These are phyloP conservation scores for Caenorhabditis angaria DNA, from an alignment of 2,888 invertebrate genomes.

Conservation along the genomic window DNA sequence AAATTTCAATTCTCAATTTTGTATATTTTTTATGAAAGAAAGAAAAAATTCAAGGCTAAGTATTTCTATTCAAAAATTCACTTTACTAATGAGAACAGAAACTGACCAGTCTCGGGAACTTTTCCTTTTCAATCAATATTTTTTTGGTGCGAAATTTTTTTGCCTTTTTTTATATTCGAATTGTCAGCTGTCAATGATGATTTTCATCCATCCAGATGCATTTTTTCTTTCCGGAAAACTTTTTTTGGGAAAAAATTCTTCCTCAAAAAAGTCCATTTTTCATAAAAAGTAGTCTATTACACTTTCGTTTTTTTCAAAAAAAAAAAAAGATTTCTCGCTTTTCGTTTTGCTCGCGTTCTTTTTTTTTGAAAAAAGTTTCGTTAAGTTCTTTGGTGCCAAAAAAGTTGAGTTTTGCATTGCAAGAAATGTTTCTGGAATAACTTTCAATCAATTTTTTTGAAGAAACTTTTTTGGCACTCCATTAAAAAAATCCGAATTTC, in stretches of 20 bases:
- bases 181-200: conserved; percentile 11
- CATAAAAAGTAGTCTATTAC: not conserved
- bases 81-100: too few species aligned
- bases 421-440: not conserved
- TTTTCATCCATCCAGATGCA: conserved; percentile 5
- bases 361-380: not conserved
- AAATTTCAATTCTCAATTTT: too few species aligned
- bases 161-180: conserved; percentile 5
- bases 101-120: too few species aligned
- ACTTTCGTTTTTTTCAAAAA: not conserved
- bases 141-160: conserved; percentile 5
- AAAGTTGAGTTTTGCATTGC: not conserved
- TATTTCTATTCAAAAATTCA: too few species aligned
- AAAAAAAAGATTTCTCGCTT: not conserved
- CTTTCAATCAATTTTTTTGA: too few species aligned
- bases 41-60: too few species aligned
- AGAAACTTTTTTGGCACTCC: too few species aligned
- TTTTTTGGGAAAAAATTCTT: not conserved
- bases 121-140: conserved; percentile 46
- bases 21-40: too few species aligned
- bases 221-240: not conserved
- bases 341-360: conserved; percentile 6
- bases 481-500: too few species aligned
- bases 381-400: not conserved
- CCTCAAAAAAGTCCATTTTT: not conserved